phyloP scores from a whole-genome alignment of 2,797 vertebrate species.

The Schizothorax lantsangensis region DNA sequence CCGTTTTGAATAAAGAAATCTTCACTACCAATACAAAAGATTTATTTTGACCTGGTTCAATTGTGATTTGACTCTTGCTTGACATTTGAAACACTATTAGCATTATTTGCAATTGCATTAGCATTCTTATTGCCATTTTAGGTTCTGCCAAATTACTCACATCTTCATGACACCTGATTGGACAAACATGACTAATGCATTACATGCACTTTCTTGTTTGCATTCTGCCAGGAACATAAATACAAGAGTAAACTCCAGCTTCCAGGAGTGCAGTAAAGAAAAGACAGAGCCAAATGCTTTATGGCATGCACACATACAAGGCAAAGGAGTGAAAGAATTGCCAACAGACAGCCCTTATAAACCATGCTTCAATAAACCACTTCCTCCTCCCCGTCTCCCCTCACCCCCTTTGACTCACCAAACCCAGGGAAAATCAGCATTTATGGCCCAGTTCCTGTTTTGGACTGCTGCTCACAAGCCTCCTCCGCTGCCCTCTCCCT shows the following conservation, averaged over 20 bases:
- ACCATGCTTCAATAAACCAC: slow-evolving; percentile 84
- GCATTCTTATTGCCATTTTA: background rate
- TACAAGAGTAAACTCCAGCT: background rate
- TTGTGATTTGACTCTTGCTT: background rate
- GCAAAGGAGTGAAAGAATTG: slow-evolving; percentile 70
- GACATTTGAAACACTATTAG: background rate
- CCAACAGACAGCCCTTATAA: slow-evolving; percentile 80
- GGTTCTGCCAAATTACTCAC: background rate
- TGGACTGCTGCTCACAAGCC: slow-evolving; percentile 69
- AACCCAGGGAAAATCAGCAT: slow-evolving; percentile 83
- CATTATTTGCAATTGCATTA: background rate
- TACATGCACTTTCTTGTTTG: background rate
- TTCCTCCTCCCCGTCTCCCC: slow-evolving; percentile 76
- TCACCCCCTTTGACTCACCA: slow-evolving; percentile 84
- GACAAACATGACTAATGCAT: slow-evolving; percentile 24
- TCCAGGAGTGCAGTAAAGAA: slow-evolving; percentile 60
- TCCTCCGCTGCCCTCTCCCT: slow-evolving; percentile 66
- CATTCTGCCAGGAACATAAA: slow-evolving; percentile 13
- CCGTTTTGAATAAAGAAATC: background rate
- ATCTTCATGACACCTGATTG: slow-evolving; percentile 2
- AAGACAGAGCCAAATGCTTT: slow-evolving; percentile 70
- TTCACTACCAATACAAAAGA: background rate
- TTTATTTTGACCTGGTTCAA: background rate
- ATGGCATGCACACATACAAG: slow-evolving; percentile 62
- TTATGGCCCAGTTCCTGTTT: slow-evolving; percentile 96